Conservation (phyloP, 2,113 vertebrate species). For the Podarcis raffonei region DNA sequence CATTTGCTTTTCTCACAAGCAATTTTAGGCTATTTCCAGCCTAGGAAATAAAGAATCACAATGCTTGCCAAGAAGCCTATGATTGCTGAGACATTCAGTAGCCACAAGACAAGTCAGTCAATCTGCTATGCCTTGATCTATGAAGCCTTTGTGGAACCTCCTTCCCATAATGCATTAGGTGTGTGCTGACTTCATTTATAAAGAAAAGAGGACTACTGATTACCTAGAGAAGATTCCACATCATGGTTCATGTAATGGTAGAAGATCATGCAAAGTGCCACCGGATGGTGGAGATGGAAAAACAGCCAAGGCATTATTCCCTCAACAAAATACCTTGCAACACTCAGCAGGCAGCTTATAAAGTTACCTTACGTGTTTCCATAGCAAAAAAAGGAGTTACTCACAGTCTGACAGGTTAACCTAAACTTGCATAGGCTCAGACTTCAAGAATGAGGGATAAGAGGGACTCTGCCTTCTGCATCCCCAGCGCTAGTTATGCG, state of each 20-base stretch:
- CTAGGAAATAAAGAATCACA: background rate
- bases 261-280: slow-evolving; percentile 35
- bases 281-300: slow-evolving; percentile 53
- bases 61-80: background rate
- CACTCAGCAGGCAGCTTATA: background rate
- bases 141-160: background rate
- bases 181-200: background rate
- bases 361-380: background rate
- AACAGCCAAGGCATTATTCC: slow-evolving; percentile 13
- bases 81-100: background rate
- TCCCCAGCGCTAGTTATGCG: background rate
- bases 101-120: background rate
- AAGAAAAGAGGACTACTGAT: background rate
- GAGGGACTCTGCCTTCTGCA: background rate
- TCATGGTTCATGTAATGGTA: background rate
- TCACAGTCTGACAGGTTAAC: background rate
- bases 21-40: background rate
- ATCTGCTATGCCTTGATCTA: background rate
- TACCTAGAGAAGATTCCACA: background rate
- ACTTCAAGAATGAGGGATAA: background rate
- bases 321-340: background rate
- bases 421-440: background rate
- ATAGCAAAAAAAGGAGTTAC: background rate
- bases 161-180: background rate
- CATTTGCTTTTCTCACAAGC: background rate